Evolutionary conservation across 2,797 vertebrate genomes (phyloP).

Genomic region (Rousettus madagascariensis): DNA sequence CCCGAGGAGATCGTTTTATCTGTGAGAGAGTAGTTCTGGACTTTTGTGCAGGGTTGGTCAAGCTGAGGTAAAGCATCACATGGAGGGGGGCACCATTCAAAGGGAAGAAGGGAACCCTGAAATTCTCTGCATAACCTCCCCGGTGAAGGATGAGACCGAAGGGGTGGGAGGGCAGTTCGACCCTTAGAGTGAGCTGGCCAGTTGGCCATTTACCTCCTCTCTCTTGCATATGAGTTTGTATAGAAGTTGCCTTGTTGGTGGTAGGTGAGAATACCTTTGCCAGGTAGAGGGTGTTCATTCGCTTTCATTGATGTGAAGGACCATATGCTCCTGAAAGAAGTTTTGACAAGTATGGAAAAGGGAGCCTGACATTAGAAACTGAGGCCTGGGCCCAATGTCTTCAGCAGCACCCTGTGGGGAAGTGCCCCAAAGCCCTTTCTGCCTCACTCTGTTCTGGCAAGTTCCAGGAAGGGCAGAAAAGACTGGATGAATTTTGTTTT

Average conservation of each 20-base stretch:
- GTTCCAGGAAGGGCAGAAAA: not conserved
- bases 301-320: not conserved
- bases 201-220: not conserved
- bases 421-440: not conserved
- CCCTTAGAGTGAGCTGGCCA: not conserved
- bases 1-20: not conserved
- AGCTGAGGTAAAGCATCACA: not conserved
- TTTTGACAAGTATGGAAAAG: not conserved
- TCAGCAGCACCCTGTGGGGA: fast-evolving
- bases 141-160: not conserved
- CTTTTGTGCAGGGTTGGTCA: not conserved
- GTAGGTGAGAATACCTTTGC: not conserved
- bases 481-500: not conserved
- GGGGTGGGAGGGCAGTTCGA: not conserved
- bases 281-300: not conserved
- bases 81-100: not conserved
- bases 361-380: not conserved
- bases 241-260: not conserved
- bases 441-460: not conserved
- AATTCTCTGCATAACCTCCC: not conserved
- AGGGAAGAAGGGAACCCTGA: not conserved
- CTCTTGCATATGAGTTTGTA: not conserved
- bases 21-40: not conserved
- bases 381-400: too few species aligned
- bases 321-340: not conserved